Evolutionary conservation across 2,888 invertebrate species (phyloP), one percentile per base, ranked within the genome.

Genomic region (Caenorhabditis drosophilae): DNA sequence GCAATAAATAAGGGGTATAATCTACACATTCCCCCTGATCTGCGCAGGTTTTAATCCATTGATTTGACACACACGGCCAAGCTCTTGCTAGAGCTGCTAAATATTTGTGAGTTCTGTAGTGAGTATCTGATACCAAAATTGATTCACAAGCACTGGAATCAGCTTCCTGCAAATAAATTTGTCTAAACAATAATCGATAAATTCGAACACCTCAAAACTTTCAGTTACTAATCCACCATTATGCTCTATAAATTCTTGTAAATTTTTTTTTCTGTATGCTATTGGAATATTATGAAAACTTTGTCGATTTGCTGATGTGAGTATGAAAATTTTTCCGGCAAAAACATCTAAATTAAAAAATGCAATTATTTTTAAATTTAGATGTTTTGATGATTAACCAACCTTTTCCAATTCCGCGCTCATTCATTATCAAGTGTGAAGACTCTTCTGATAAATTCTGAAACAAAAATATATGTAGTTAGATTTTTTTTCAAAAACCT

Each of bases 41-140:
- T 2, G 89, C 89, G 76, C 89, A 89, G 71, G 88, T 85, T 27
- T 89, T 87, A 51, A 91, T 87, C 91, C 91, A 92, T 56, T 87
- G 87, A 84, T 91, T 90, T 41, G 88, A 88, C 4, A 90, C 85
- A 6, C 89, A 88, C 1, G 86, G 86, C 45, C 91, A 87, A 59
- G 89, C 89, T 1, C 88, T 87, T 0, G 90, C 89, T 38, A 91
- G 82, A 70, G 90, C 90, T 70, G 89, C 88, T 72, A 91, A 87
- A 84, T 89, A 90, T 81, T 90, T 91, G 11, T 89, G 89, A 0
- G 91, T 91, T 52, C 89, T 86, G 75, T 90, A 90, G 38, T 90
- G 89, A 16, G 89, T 87, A 9, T 90, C 89, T 0, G 90, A 89
- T 54, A 91, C 69, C 26, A 83, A 70, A 48, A 68, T 74, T 1